Percentiles rank a stretch among this genome's conserved stretches.
Conservation (phyloP, 2,888 invertebrate genomes). For the Tipula unca region DNA sequence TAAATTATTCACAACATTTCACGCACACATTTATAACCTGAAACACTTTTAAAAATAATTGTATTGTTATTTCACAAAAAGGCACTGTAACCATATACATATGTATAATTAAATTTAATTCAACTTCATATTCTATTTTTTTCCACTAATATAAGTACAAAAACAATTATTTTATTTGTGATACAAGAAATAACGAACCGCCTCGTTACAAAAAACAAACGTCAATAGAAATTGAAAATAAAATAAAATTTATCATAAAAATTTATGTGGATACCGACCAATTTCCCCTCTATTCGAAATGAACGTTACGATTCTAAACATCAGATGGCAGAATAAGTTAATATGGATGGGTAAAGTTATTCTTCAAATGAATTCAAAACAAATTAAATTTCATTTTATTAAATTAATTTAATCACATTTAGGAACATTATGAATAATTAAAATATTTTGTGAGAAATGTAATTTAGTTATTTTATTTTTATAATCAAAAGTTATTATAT, state of each 20-base stretch:
- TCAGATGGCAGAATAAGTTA: not conserved
- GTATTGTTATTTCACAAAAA: not conserved
- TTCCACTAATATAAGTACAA: not conserved
- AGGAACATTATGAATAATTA: too few species aligned
- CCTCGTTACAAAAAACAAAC: not conserved
- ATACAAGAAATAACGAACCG: not conserved
- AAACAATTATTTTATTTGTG: not conserved
- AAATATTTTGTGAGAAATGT: too few species aligned
- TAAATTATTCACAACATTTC: not conserved
- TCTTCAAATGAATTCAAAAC: too few species aligned
- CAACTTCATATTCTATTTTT: not conserved
- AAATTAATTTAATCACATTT: too few species aligned
- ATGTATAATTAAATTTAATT: not conserved
- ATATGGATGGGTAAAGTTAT: too few species aligned
- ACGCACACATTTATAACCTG: not conserved
- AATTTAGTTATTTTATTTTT: too few species aligned
- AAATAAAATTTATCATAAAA: not conserved
- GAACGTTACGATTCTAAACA: not conserved
- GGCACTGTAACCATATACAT: not conserved
- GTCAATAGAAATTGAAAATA: not conserved
- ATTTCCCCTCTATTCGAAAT: not conserved
- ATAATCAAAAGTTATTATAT: too few species aligned
- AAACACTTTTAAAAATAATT: not conserved
- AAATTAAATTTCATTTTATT: too few species aligned
- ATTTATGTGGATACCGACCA: not conserved